A percentile compares a stretch with the other conserved stretches of the same genome.
phyloP scores from a whole-genome alignment of 1,140 invertebrate species.

The Physella acuta region DNA sequence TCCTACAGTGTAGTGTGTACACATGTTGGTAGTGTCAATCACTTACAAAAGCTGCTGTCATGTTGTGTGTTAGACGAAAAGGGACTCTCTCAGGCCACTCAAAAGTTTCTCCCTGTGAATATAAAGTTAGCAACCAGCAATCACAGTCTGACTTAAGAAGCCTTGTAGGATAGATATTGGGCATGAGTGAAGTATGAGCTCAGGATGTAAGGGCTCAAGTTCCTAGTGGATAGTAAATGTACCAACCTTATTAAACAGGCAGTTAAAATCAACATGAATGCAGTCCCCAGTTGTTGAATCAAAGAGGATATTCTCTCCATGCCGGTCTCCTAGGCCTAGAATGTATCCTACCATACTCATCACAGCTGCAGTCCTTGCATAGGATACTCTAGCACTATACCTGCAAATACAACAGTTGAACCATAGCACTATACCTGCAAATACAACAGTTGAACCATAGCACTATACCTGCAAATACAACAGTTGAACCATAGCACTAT shows the following conservation, averaged over 20 bases:
- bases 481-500: too few relatives aligned
- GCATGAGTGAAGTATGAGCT: too few relatives aligned
- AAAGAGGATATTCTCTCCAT: slow-evolving; percentile 95
- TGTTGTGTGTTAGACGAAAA: slow-evolving; percentile 92
- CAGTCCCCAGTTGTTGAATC: slow-evolving; percentile 88
- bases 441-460: too few relatives aligned
- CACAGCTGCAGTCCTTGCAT: slow-evolving; percentile 87
- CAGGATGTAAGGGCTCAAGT: too few relatives aligned
- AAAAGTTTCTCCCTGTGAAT: slow-evolving; percentile 75
- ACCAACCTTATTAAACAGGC: slow-evolving; percentile 91
- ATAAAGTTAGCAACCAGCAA: too few relatives aligned
- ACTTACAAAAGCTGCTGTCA: slow-evolving; percentile 86
- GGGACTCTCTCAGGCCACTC: slow-evolving; percentile 91
- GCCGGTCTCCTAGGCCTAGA: slow-evolving; percentile 93
- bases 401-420: slow-evolving; percentile 33
- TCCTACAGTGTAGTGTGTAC: too few relatives aligned
- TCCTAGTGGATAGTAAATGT: too few relatives aligned
- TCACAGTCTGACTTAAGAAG: too few relatives aligned
- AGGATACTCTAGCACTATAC: slow-evolving; percentile 76
- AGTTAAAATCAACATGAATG: slow-evolving; percentile 98
- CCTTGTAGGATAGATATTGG: too few relatives aligned
- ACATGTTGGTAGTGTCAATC: too few relatives aligned
- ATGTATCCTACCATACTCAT: slow-evolving; percentile 99
- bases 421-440: too few relatives aligned
- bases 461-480: too few relatives aligned